Base-by-base conservation (phyloP, 1,140 invertebrate species). In the Sitodiplosis mosellana region DNA sequence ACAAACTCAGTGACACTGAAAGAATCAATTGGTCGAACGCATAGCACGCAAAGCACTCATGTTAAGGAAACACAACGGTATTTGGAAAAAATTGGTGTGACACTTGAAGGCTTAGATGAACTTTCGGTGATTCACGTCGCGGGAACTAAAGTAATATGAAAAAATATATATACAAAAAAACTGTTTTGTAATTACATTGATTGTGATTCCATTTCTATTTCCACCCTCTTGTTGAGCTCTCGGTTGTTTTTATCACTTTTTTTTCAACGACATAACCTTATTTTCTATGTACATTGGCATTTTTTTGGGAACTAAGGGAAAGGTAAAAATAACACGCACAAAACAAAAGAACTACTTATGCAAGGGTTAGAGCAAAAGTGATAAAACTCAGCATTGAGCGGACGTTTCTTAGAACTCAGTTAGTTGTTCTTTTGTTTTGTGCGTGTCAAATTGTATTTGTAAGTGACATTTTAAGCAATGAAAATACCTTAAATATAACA, bases 141-240 rank as follows among this genome's bases (percentile, higher is more conserved):
- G 54, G 96, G 96, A 6, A 98, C 93, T 0, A 99, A 99, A 73
- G 94, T n/a, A n/a, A n/a, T n/a, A n/a, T n/a, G n/a, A 94, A 33
- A 88, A 87, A 66, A 72, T 73, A 51, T 44, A 22, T 22, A 15
- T 18, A 49, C 3, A 37, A 15, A 40, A 49, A 50, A 44, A 40
- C 7, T 7, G 33, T 8, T 8, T 34, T 7, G 33, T 34, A 14
- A 34, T 14, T 34, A 8, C 14, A 14, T 14, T 8, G 14, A 34
- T 14, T 8, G 33, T 34, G 14, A 34, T 34, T 34, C 14, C 7
- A n/a, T n/a, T n/a, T n/a, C n/a, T n/a, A n/a, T n/a, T n/a, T n/a
- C n/a, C n/a, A n/a, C n/a, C n/a, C n/a, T n/a, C n/a, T n/a, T n/a
- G n/a, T n/a, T n/a, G n/a, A n/a, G n/a, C n/a, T n/a, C n/a, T n/a